Evolutionary conservation across 2,888 invertebrate species (phyloP).

Genomic region (Drosophila melanocephala): DNA sequence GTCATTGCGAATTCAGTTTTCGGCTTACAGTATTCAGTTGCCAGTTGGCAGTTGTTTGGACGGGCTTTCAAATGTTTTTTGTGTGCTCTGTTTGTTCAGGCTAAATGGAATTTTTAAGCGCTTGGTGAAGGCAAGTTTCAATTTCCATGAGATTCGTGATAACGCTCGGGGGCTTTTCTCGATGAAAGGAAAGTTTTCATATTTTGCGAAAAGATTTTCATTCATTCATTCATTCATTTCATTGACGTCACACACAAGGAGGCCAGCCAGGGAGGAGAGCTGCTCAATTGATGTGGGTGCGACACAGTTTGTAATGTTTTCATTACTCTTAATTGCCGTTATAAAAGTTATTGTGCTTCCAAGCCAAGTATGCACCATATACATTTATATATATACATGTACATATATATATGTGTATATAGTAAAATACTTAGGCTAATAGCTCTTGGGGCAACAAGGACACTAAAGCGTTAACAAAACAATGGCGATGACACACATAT

Average conservation of each 20-base stretch:
- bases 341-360: conserved; percentile 21
- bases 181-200: conserved; percentile 30
- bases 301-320: conserved; percentile 53
- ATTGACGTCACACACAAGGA: conserved; percentile 11
- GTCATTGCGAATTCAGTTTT: conserved; percentile 33
- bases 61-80: conserved; percentile 7
- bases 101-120: conserved; percentile 55
- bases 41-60: conserved; percentile 8
- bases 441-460: conserved; percentile 9
- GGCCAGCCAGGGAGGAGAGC: neutral
- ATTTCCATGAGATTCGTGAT: conserved; percentile 4
- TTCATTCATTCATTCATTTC: conserved; percentile 32
- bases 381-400: neutral
- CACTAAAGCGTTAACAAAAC: conserved; percentile 8
- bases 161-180: conserved; percentile 3
- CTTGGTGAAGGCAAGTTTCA: conserved; percentile 9
- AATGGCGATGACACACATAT: neutral
- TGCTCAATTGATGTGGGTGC: conserved; percentile 5
- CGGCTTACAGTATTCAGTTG: conserved; percentile 20
- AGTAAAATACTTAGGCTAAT: neutral
- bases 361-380: neutral
- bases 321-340: conserved; percentile 46
- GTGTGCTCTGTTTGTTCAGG: conserved; percentile 36
- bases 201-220: conserved; percentile 25
- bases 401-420: neutral